Base-by-base conservation (phyloP, 2,113 vertebrate genomes). In the Actenoides lindsayi region DNA sequence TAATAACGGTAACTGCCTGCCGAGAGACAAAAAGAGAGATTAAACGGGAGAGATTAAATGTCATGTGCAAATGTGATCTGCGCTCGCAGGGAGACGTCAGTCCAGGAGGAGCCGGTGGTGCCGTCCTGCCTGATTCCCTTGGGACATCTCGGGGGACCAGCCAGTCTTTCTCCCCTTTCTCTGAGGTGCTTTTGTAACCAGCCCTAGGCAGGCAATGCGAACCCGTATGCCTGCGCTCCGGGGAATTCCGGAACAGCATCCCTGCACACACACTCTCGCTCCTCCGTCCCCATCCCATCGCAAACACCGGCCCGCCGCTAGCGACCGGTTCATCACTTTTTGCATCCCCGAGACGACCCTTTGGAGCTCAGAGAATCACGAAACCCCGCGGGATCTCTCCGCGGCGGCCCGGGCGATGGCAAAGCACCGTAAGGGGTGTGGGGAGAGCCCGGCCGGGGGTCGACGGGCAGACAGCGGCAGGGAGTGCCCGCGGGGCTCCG, bases 1-100 rank as follows among this genome's bases (percentile, higher is more conserved):
- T 59, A 85, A 84, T n/a, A 65, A 78, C 53, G 86, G 56, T 60
- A 73, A 84, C 64, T 87, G 94, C 76, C 78, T 13, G 87, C 59
- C 15, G 50, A 50, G 63, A 85, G 74, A 48, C 94, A 17, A 48
- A 15, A 67, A 70, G 51, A 86, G 46, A 35, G 68, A 51, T 70
- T 28, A 50, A 70, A 70, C 6, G 46, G 24, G 33, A 51, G 53
- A 57, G 39, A 79, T 81, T 81, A 86, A 94, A 92, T n/a, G 41
- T 75, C 90, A 70, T 67, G 59, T 92, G 90, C 25, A n/a, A 74
- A 50, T 39, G 81, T 73, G 84, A 76, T 73, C 73, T 57, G 27
- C 7, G 48, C 76, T 69, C 90, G 60, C 86, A 53, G n/a, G 60
- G 60, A 27, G 35, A 51, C 33, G 14, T 2, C 56, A 3, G 25